Evolutionary conservation across 2,797 vertebrate species (phyloP).

Genomic region (Oreortyx pictus): DNA sequence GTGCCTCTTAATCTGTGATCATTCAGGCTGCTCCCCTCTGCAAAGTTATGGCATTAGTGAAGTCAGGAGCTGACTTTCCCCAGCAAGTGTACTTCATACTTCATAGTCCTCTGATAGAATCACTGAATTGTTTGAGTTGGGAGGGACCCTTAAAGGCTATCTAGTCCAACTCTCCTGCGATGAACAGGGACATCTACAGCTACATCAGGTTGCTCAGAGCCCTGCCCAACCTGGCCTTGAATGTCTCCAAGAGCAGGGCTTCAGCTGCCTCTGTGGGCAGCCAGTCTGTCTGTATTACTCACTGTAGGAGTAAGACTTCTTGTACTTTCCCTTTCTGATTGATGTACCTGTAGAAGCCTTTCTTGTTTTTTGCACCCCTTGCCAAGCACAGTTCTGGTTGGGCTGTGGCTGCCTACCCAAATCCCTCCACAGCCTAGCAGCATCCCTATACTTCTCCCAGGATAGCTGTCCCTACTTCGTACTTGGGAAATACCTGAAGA

Average conservation of each 20-base stretch:
- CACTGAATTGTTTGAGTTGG: neutral
- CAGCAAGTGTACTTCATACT: neutral
- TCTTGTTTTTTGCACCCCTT: neutral
- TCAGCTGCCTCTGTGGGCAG: neutral
- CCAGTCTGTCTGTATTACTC: neutral
- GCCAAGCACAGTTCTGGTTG: neutral
- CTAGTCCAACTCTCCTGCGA: neutral
- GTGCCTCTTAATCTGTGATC: neutral
- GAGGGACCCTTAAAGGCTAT: neutral
- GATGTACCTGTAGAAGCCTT: neutral
- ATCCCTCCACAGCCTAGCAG: neutral
- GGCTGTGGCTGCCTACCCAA: neutral
- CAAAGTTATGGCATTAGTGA: neutral
- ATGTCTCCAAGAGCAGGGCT: neutral
- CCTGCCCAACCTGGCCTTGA: neutral
- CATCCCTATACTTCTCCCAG: neutral
- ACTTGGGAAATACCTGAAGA: neutral
- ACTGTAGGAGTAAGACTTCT: neutral
- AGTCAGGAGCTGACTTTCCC: neutral
- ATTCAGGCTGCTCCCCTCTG: neutral
- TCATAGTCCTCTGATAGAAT: neutral
- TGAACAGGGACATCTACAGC: neutral
- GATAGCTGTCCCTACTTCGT: neutral
- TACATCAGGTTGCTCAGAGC: neutral
- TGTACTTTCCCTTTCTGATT: neutral